Percentiles rank a stretch among this genome's conserved stretches.
phyloP scores from a whole-genome alignment of 2,797 vertebrate species.

The Cygnus olor region DNA sequence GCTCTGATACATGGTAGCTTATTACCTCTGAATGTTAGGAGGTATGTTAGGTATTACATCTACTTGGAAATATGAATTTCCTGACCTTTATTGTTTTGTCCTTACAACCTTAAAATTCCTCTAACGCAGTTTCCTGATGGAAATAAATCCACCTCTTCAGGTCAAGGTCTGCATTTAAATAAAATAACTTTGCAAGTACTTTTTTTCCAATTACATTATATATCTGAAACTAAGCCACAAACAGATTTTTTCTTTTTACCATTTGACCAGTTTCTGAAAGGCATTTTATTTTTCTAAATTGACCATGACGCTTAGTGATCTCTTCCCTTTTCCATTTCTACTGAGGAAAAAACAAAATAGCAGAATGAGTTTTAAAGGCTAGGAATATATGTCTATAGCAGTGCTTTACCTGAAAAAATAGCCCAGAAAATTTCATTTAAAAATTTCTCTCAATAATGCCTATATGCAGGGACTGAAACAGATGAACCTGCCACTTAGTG shows the following conservation, averaged over 20 bases:
- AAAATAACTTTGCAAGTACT: constrained; percentile 19
- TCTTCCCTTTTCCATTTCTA: constrained; percentile 52
- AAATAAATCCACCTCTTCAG: neutral
- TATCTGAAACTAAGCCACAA: constrained; percentile 51
- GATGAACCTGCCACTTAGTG: neutral
- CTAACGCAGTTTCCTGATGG: neutral
- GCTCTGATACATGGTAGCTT: neutral
- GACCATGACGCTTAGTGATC: constrained; percentile 64
- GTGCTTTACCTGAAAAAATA: neutral
- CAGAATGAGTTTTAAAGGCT: constrained; percentile 58
- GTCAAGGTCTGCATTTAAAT: constrained; percentile 37
- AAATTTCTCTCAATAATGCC: neutral
- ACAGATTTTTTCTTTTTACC: constrained; percentile 45
- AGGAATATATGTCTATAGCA: constrained; percentile 12
- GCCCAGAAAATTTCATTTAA: neutral
- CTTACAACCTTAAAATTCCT: constrained; percentile 22
- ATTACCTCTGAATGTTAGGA: neutral
- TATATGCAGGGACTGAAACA: constrained; percentile 9
- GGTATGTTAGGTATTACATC: neutral
- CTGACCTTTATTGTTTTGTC: neutral
- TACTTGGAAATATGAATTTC: neutral
- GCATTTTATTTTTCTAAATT: constrained; percentile 72
- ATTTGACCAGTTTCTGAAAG: constrained; percentile 59
- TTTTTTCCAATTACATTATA: constrained; percentile 23
- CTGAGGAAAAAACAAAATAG: neutral